These are phyloP conservation scores for Porites lutea DNA, from an alignment of 64 coral and sea anemone species.

Conservation along the genomic window DNA sequence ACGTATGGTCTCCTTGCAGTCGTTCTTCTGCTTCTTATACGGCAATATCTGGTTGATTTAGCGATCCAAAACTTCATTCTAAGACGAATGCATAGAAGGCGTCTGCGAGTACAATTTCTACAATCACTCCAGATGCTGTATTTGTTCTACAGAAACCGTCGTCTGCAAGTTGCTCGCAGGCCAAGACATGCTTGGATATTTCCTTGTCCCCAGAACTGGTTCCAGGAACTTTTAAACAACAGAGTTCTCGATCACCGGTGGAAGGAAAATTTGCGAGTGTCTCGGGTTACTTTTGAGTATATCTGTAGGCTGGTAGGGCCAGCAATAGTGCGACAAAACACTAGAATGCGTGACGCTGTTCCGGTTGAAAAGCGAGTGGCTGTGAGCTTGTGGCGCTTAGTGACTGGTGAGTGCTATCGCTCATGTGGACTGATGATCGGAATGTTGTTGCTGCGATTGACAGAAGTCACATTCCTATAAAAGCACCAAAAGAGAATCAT, in stretches of 20 bases:
- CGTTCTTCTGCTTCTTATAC: conserved; percentile 32
- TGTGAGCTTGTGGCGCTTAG: conserved; percentile 56
- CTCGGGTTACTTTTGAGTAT: conserved; percentile 46
- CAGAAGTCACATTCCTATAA: conserved; percentile 57
- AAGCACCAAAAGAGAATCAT: conserved; percentile 43
- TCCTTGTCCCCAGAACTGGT: conserved; percentile 54
- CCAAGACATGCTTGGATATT: conserved; percentile 55
- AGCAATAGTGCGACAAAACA: conserved; percentile 8
- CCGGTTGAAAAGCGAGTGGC: conserved; percentile 47
- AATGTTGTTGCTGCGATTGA: conserved; percentile 61
- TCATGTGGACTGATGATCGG: conserved; percentile 63
- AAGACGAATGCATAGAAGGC: conserved; percentile 19
- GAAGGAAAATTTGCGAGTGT: conserved; percentile 63
- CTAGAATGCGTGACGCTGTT: conserved; percentile 51
- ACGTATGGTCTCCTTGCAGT: conserved; percentile 17
- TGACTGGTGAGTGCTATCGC: conserved; percentile 51
- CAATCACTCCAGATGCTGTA: conserved; percentile 17
- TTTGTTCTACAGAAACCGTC: conserved; percentile 49
- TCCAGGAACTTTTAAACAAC: conserved; percentile 59
- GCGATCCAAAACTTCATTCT: conserved; percentile 13
- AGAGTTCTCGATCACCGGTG: conserved; percentile 59
- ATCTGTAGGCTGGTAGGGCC: conserved; percentile 63
- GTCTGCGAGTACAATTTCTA: conserved; percentile 30
- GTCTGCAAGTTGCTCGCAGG: conserved; percentile 47
- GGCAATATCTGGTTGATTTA: conserved; percentile 21